These are phyloP conservation scores for Caracal caracal DNA, from an alignment of 2,113 vertebrate species.

Conservation along the genomic window DNA sequence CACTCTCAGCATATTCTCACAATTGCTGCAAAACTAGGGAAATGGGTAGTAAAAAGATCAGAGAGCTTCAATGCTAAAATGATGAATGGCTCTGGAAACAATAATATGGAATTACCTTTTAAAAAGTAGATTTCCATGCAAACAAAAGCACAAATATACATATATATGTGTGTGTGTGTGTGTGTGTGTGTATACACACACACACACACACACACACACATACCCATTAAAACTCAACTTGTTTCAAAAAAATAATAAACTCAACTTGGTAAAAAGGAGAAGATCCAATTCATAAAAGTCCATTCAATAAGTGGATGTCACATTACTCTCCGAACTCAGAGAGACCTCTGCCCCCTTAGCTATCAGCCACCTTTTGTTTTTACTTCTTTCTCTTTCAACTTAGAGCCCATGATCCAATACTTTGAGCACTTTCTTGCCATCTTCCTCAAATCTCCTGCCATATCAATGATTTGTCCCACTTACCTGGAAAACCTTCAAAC, in stretches of 20 bases:
- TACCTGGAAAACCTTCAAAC: not conserved
- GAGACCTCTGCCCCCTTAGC: not conserved
- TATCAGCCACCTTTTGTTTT: not conserved
- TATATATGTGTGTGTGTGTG: too few relatives aligned
- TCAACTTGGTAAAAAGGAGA: not conserved
- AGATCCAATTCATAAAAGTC: not conserved
- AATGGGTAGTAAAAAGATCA: not conserved
- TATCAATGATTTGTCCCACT: not conserved
- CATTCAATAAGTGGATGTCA: not conserved
- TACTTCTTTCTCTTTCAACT: not conserved
- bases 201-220: not conserved
- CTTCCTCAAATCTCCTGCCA: not conserved
- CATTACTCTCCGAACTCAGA: not conserved
- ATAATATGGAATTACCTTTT: not conserved
- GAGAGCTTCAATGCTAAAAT: not conserved
- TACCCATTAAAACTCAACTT: constrained; percentile 28
- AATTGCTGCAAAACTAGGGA: not conserved
- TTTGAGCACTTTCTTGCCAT: not conserved
- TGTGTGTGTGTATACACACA: too few relatives aligned
- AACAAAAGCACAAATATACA: not conserved
- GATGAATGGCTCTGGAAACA: not conserved
- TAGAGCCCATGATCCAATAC: not conserved
- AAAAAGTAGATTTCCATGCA: not conserved
- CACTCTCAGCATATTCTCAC: not conserved
- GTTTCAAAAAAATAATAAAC: not conserved